Evolutionary conservation across 2,113 vertebrate genomes (phyloP).

Genomic region (Hydrochoerus hydrochaeris): DNA sequence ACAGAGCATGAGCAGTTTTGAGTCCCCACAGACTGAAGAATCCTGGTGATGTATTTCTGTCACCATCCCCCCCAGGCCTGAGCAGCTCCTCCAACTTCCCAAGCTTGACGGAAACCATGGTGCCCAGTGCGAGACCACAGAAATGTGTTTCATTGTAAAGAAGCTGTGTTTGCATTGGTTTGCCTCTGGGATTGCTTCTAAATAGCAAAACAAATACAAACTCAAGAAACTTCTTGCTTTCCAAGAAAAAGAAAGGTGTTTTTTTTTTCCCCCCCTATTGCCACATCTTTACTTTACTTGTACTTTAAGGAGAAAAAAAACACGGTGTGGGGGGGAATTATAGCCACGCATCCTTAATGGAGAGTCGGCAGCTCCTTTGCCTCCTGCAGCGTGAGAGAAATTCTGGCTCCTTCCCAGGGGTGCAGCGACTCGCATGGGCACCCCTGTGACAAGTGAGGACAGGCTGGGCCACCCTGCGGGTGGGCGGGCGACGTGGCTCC

Average conservation of each 20-base stretch:
- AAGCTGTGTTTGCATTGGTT: background rate
- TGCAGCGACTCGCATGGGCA: background rate
- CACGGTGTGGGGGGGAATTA: background rate
- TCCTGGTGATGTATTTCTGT: fast-evolving
- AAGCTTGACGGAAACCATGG: background rate
- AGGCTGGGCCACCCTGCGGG: too few relatives aligned
- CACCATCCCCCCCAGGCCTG: background rate
- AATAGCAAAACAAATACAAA: conserved; percentile 4
- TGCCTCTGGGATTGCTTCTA: background rate
- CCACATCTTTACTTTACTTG: background rate
- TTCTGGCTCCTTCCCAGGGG: background rate
- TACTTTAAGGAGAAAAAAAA: conserved; percentile 8
- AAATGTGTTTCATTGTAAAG: background rate
- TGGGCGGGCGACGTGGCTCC: too few relatives aligned
- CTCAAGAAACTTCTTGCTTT: background rate
- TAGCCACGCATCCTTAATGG: background rate
- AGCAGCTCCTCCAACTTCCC: too few relatives aligned
- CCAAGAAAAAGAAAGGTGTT: background rate
- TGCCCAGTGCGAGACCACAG: background rate
- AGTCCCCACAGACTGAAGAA: background rate
- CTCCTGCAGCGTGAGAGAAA: background rate
- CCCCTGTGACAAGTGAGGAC: background rate
- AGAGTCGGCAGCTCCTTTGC: background rate
- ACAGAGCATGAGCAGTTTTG: background rate
- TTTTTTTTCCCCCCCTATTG: background rate